Evolutionary conservation across 2,113 vertebrate species (phyloP).

Genomic region (Corythoichthys haematopterus): DNA sequence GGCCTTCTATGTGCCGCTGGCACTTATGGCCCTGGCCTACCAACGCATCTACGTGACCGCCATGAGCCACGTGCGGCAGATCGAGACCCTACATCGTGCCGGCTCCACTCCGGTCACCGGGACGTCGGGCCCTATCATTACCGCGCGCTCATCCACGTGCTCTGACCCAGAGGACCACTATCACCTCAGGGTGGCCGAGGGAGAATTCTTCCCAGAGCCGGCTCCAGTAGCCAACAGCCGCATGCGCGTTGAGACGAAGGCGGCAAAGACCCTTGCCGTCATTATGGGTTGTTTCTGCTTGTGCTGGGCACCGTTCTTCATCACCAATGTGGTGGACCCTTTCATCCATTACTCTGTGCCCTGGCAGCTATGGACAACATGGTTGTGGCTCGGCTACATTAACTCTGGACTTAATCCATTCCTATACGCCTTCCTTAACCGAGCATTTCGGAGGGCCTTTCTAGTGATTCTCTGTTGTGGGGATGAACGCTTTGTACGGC

Average conservation of each 20-base stretch:
- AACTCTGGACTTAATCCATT: conserved; percentile 79
- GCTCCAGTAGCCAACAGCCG: conserved; percentile 55
- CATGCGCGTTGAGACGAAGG: conserved; percentile 76
- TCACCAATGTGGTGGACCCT: conserved; percentile 78
- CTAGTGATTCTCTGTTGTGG: conserved; percentile 76
- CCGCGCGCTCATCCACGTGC: conserved; percentile 42
- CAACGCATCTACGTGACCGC: conserved; percentile 77
- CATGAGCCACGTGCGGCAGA: conserved; percentile 74
- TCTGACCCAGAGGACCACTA: conserved; percentile 52
- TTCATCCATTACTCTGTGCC: conserved; percentile 76
- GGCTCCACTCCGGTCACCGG: conserved; percentile 62
- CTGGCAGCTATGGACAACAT: conserved; percentile 78
- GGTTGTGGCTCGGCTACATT: conserved; percentile 78
- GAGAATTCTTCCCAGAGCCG: conserved; percentile 42
- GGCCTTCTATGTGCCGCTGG: conserved; percentile 75
- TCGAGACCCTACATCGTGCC: conserved; percentile 71
- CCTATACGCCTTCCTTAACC: conserved; percentile 77
- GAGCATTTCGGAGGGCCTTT: conserved; percentile 76
- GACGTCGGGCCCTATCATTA: conserved; percentile 14
- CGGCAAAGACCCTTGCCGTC: conserved; percentile 74
- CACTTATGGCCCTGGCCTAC: conserved; percentile 76
- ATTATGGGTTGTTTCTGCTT: conserved; percentile 80
- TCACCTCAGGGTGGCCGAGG: conserved; percentile 27
- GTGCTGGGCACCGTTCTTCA: conserved; percentile 77
- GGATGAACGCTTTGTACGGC: conserved; percentile 60